Evolutionary conservation across 2,113 vertebrate genomes (phyloP), one percentile per base, ranked within the genome.

Genomic region (Mesocricetus auratus): DNA sequence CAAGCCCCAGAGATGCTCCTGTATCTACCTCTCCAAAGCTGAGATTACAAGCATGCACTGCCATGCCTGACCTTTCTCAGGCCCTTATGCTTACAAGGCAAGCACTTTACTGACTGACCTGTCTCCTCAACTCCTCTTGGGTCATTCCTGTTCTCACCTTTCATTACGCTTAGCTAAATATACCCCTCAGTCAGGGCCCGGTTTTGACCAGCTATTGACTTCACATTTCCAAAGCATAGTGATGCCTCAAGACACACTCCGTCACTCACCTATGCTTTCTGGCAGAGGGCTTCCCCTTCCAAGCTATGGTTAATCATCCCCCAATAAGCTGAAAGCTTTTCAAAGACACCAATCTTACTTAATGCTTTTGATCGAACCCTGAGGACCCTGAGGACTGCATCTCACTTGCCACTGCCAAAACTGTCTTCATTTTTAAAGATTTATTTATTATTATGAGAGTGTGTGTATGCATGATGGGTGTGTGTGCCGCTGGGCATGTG

Each of bases 241-340:
- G 3, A 24, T 0, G 36, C 90, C 1, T 2, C 47, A 29, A 15
- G 73, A 39, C 5, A 9, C 53, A 10, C 5, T 1, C 0, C 17
- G 15, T 3, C 4, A 22, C 45, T 71, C 45, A 19, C 16, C 15
- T 2, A 29, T 9, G 9, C 77, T 2, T 12, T 31, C 89, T 9
- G 50, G 64, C 39, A 2, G 16, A 56, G 2, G 8, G 64, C 85
- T 15, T 42, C 6, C 24, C 16, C 45, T 26, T 21, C 22, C 9
- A n/a, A 62, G 11, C 12, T 5, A 13, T 10, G 13, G 50, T 21
- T 29, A 26, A 5, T 17, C 71, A 68, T 71, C 69, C 62, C 81
- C 86, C 39, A 7, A 8, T 4, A 64, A 39, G 4, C 6, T 45
- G 12, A 4, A 47, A 50, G 53, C 33, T 4, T 53, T 74, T 71